A percentile compares a stretch with the other conserved stretches of the same genome.
These are phyloP conservation scores for Rhinogobius similis DNA, from an alignment of 2,113 vertebrate genomes.

Conservation along the genomic window DNA sequence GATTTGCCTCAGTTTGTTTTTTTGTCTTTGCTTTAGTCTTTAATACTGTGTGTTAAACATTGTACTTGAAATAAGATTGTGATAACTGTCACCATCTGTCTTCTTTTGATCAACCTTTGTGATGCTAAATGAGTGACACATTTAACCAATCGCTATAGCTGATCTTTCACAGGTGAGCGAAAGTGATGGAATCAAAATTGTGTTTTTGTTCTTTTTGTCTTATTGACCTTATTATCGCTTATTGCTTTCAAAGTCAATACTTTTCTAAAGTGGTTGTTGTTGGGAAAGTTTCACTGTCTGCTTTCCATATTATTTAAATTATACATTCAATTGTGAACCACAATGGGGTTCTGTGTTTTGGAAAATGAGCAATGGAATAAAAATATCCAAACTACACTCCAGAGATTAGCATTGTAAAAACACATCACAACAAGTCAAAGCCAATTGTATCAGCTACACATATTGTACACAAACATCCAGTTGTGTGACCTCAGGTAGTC, in stretches of 20 bases:
- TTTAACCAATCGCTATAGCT: background rate
- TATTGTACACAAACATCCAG: conserved; percentile 10
- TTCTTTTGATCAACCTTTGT: too few species aligned
- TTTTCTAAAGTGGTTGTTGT: background rate
- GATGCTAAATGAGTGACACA: background rate
- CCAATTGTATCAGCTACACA: conserved; percentile 5
- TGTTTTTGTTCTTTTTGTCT: too few species aligned
- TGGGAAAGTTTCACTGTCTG: background rate
- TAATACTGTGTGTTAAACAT: too few species aligned
- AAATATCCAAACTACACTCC: conserved; percentile 1
- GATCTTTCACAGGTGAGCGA: background rate
- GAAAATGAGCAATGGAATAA: conserved; percentile 8
- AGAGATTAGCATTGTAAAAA: background rate
- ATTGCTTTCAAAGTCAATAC: background rate
- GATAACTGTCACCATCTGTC: too few species aligned
- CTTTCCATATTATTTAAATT: conserved; percentile 4
- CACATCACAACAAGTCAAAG: conserved; percentile 6
- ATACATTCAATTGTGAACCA: conserved; percentile 16
- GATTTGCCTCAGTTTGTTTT: background rate
- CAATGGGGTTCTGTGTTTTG: conserved; percentile 24
- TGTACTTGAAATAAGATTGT: too few species aligned
- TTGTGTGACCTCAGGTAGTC: conserved; percentile 20
- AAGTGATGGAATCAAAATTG: too few species aligned
- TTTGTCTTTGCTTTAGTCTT: background rate
- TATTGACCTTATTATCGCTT: too few species aligned